Evolutionary conservation across 1,140 invertebrate genomes (phyloP).

Genomic region (Druon quercuslanigerum): DNA sequence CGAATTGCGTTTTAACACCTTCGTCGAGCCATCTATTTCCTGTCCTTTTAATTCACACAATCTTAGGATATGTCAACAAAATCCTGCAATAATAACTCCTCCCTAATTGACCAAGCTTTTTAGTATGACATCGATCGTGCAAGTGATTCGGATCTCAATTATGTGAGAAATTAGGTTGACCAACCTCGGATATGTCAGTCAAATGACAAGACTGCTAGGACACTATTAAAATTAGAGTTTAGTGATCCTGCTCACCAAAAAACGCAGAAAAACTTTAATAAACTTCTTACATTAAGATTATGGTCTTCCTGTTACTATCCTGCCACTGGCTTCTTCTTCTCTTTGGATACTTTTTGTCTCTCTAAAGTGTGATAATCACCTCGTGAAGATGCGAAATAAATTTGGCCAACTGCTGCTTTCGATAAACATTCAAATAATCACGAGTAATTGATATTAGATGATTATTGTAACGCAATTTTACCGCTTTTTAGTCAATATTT

Average conservation of each 20-base stretch:
- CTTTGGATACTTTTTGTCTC: neutral
- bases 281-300: neutral
- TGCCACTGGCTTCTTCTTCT: neutral
- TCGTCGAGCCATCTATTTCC: neutral
- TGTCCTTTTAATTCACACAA: neutral
- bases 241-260: neutral
- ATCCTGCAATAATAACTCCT: too few species aligned
- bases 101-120: too few species aligned
- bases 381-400: neutral
- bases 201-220: neutral
- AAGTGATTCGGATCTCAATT: neutral
- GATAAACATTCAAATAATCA: neutral
- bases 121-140: neutral
- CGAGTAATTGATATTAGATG: too few species aligned
- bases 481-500: too few species aligned
- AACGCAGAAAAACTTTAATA: neutral
- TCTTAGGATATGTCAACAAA: neutral
- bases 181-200: neutral
- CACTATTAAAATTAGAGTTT: neutral
- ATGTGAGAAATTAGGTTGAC: neutral
- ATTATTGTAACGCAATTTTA: too few species aligned
- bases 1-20: conserved; percentile 2
- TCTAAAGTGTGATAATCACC: conserved; percentile 7
- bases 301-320: neutral
- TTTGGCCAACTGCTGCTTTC: conserved; percentile 3